Conservation (phyloP, 1,140 invertebrate genomes). For the honey bee (Apis mellifera) region Amel_HAv3.1 CM009946.2:6026501-6027000, state of each 20-base stretch:
- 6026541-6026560: too few relatives aligned
- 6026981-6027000: not conserved
- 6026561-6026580: too few relatives aligned
- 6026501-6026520: too few relatives aligned
- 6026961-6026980: not conserved
- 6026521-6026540: too few relatives aligned
- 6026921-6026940: slow-evolving; percentile 20
- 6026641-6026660: not conserved
- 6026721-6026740: slow-evolving; percentile 3
- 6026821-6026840: slow-evolving; percentile 59
- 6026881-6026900: slow-evolving; percentile 28
- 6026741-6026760: slow-evolving; percentile 33
- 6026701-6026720: not conserved
- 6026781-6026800: slow-evolving; percentile 65
- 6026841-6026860: slow-evolving; percentile 51
- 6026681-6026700: not conserved
- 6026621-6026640: too few relatives aligned
- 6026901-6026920: slow-evolving; percentile 27
- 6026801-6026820: slow-evolving; percentile 61
- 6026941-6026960: not conserved
- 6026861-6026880: slow-evolving; percentile 41
- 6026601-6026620: not conserved
- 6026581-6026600: too few relatives aligned
- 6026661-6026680: not conserved
- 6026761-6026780: slow-evolving; percentile 75